Evolutionary conservation across 2,113 vertebrate genomes (phyloP), one percentile per base, ranked within the genome.

Genomic region (Macrotus californicus): DNA sequence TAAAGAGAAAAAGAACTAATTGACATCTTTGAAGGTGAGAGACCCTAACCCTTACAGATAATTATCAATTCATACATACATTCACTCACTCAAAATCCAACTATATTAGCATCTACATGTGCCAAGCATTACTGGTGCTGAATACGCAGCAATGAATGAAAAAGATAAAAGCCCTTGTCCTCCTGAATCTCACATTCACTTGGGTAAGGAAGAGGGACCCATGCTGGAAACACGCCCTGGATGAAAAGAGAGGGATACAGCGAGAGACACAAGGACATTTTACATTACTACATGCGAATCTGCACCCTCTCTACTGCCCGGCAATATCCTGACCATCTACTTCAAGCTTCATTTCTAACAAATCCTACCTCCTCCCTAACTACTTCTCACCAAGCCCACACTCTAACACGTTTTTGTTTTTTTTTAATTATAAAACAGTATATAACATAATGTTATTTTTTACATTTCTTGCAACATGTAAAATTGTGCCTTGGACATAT

Each of bases 51-150:
- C 9, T 80, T 79, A 75, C 3, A 76, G 13, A 39, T 54, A 79
- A 89, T 89, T 93, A 87, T 91, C 39, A 84, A 69, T 41, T 94
- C 31, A 94, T 75, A 91, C 54, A 50, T 66, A 70, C 12, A 2
- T 19, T 90, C 72, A 72, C 93, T 95, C 46, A 95, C 75, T 80
- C 6, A 59, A 73, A 50, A 94, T 61, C 39, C 77, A 83, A 86
- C 6, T 84, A 67, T 52, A 81, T 2, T 83, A 79, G 34, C 52
- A 77, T 36, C 10, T 72, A 34, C 13, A 29, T 12, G 24, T 67
- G 11, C 21, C 75, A 77, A n/a, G n/a, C 36, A 87, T 73, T 94
- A 43, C 1, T 89, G 26, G 19, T 61, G 36, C 41, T 86, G 56
- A 84, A 26, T 67, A 81, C 41, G 14, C 48, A 80, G 48, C 87